Base-by-base conservation (phyloP, 2,797 vertebrate species). In the Picus viridis region DNA sequence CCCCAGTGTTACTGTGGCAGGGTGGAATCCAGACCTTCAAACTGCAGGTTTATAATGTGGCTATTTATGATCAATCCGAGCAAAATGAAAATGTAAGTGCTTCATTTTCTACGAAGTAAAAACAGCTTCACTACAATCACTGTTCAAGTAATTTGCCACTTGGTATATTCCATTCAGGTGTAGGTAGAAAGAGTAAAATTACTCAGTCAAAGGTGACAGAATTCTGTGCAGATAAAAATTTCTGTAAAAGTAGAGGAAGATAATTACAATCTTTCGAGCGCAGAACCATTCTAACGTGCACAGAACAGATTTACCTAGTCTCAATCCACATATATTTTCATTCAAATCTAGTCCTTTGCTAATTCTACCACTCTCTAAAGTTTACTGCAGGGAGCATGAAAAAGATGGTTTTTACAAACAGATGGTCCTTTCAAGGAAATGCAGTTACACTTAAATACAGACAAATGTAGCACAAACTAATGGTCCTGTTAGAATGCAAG, bases 391-490 rank as follows among this genome's bases (percentile, higher is more conserved):
- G 88, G 92, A 97, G 88, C 90, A 92, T 41, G 75, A 90, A 97
- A 92, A 96, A 92, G 87, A 97, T 92, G 86, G 91, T 96, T 92
- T 95, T 96, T 94, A 90, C 62, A 95, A 98, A 97, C 97, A 98
- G 97, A 97, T 98, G 97, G 97, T 95, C 95, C 97, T 97, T 97
- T 97, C 95, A 97, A 95, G 96, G 95, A 93, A 97, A 97, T 91
- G 91, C 79, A 96, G 96, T 95, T 95, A 97, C 77, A 95, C 89
- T 97, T 96, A 97, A 97, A 98, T 95, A 97, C 90, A 96, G 96
- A 97, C 92, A 97, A 98, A 98, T 97, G 96, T 96, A 95, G 94
- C 96, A 93, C 94, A 95, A 84, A 96, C 89, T 97, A 98, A 98
- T 95, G 93, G 90, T 88, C 95, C 96, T 97, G 74, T 94, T 97